Percentiles rank a stretch among this genome's conserved stretches.
These are phyloP conservation scores for Halictus quadricinctus DNA, from an alignment of 2,888 invertebrate species.

Conservation along the genomic window DNA sequence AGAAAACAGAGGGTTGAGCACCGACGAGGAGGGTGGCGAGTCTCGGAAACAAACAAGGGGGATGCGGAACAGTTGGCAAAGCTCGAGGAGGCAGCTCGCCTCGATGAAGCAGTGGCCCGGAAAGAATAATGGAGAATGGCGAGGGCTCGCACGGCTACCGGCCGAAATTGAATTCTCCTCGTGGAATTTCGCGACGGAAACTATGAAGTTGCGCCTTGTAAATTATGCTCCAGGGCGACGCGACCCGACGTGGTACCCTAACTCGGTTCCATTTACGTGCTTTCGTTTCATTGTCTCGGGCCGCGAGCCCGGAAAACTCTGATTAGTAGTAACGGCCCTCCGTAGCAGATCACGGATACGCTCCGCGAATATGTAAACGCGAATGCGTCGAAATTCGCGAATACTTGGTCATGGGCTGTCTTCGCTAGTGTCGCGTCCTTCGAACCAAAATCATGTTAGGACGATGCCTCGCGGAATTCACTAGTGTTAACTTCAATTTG, in stretches of 20 bases:
- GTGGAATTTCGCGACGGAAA: constrained; percentile 30
- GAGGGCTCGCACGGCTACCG: constrained; percentile 26
- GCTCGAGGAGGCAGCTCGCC: not conserved
- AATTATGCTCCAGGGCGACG: constrained; percentile 24
- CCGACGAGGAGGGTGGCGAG: not conserved
- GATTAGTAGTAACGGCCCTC: constrained; percentile 21
- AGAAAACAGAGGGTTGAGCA: not conserved
- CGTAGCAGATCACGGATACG: not conserved
- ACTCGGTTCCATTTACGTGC: constrained; percentile 12
- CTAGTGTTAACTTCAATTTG: no score
- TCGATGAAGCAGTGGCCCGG: not conserved
- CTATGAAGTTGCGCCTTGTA: constrained; percentile 30
- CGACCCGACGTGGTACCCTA: not conserved
- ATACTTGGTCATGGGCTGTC: not conserved
- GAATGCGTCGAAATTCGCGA: not conserved
- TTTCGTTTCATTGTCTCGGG: constrained; percentile 10
- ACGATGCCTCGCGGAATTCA: not conserved
- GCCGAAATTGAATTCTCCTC: constrained; percentile 41
- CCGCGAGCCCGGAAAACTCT: constrained; percentile 14
- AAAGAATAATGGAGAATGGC: constrained; percentile 38
- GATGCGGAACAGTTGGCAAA: not conserved
- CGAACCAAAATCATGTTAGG: not conserved
- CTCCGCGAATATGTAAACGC: not conserved
- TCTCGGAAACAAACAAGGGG: not conserved
- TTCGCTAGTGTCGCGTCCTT: not conserved